Conservation (phyloP, 2,888 invertebrate species). For the Trachelus troglodyta region DNA sequence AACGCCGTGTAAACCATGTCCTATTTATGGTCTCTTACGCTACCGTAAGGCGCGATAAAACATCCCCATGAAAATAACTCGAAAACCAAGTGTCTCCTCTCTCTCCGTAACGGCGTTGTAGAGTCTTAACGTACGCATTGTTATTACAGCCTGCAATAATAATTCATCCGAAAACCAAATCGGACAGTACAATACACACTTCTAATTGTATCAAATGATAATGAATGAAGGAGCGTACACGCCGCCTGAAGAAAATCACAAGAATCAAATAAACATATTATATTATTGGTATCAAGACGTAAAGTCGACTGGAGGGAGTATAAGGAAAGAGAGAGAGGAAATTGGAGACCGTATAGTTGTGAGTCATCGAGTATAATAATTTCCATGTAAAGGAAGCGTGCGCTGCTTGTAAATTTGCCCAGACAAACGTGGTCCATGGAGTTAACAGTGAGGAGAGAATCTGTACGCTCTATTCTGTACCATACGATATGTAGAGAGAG, state of each 20-base stretch:
- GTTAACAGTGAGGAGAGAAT: background rate
- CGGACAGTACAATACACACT: background rate
- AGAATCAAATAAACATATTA: background rate
- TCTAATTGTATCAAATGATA: background rate
- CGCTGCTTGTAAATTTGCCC: background rate
- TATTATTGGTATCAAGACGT: background rate
- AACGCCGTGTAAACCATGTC: slow-evolving; percentile 6
- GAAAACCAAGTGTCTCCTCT: slow-evolving; percentile 1
- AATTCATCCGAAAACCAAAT: slow-evolving; percentile 7
- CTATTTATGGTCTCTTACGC: slow-evolving; percentile 15
- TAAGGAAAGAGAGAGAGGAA: background rate
- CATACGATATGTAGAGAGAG: background rate
- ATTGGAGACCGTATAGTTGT: background rate
- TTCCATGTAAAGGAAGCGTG: background rate
- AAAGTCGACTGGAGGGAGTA: background rate
- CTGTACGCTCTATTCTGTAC: background rate
- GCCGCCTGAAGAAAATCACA: background rate
- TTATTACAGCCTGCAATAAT: slow-evolving; percentile 18
- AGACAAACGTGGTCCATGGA: background rate
- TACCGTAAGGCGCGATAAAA: slow-evolving; percentile 6
- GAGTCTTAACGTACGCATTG: slow-evolving; percentile 4
- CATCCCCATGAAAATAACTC: slow-evolving; percentile 5
- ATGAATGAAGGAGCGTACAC: background rate
- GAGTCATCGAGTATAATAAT: background rate
- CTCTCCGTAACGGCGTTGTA: background rate